Base-by-base conservation (phyloP, 2,797 vertebrate genomes). In the Benthosema pterotum region DNA sequence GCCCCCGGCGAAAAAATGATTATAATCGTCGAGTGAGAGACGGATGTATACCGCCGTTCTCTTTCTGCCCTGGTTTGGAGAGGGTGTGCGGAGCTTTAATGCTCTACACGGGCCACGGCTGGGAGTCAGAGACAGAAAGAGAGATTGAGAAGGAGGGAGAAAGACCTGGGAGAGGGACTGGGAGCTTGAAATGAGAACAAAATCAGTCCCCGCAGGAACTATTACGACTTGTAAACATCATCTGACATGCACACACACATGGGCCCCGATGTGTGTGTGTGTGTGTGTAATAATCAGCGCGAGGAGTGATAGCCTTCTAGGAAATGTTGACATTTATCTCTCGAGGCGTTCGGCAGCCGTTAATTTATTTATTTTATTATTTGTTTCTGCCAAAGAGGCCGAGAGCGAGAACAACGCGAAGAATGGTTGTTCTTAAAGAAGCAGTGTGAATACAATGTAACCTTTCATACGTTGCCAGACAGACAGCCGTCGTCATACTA, bases 21-120 rank as follows among this genome's bases (percentile, higher is more conserved):
- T 51, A 56, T 62, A 73, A 62, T 58, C 63, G 55, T 50, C 77
- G 56, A 56, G 69, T 69, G 60, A 74, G 51, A 15, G 57, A 71
- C 55, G 51, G 49, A 70, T 76, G 64, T 43, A 38, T 72, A 11
- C 55, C 63, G 14, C 73, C 62, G 69, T n/a, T n/a, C 69, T 63
- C 51, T 74, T 75, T 69, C 62, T 72, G 61, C 74, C 74, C 15
- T 15, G 56, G n/a, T 70, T 71, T 77, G 72, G 52, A 68, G 64
- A 65, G 71, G 8, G 32, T 2, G 6, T 6, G 54, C 55, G 11
- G 2, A 8, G 54, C 52, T 11, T 67, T 69, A 72, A 38, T 75
- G 51, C 66, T 54, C 60, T 62, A 71, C 69, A 62, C 25, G 60
- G 11, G 60, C 63, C 53, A 60, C 71, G 69, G 66, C 76, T 69